A percentile compares a stretch with the other conserved stretches of the same genome.
Evolutionary conservation across 2,888 invertebrate genomes (phyloP).

Genomic region (Acanthoscelides obtectus): DNA sequence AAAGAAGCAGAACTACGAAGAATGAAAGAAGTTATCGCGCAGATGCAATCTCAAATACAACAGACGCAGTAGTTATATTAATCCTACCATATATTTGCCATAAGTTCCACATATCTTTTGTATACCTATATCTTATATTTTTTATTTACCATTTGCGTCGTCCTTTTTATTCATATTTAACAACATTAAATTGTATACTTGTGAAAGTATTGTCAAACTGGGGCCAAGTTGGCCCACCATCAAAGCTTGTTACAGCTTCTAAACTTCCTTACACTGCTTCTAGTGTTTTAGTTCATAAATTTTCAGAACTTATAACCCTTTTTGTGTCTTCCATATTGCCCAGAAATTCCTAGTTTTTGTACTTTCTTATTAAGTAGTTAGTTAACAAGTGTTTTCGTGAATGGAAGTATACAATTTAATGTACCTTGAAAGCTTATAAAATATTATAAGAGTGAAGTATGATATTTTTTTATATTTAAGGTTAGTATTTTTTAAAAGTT

Average conservation of each 20-base stretch:
- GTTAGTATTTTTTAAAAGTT: background rate
- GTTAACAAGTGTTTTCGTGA: background rate
- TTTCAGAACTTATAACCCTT: too few relatives aligned
- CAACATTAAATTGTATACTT: background rate
- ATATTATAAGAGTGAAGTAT: background rate
- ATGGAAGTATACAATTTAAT: background rate
- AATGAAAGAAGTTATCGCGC: slow-evolving; percentile 93
- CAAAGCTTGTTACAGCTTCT: too few relatives aligned
- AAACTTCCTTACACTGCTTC: too few relatives aligned
- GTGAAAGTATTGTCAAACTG: background rate
- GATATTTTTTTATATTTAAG: background rate
- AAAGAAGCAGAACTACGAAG: slow-evolving; percentile 89
- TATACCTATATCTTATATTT: slow-evolving; percentile 11
- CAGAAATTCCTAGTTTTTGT: too few relatives aligned
- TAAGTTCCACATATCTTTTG: slow-evolving; percentile 7
- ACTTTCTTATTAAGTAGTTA: too few relatives aligned
- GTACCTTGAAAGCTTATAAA: background rate
- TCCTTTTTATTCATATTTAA: background rate
- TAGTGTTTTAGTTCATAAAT: too few relatives aligned
- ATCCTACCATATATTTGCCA: background rate
- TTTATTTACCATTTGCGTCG: slow-evolving; percentile 11
- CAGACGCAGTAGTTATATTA: slow-evolving; percentile 36
- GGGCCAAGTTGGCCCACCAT: too few relatives aligned
- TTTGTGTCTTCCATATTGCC: too few relatives aligned
- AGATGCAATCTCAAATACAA: slow-evolving; percentile 94